Conservation (phyloP, 2,888 invertebrate species). For the Hedya salicella region DNA sequence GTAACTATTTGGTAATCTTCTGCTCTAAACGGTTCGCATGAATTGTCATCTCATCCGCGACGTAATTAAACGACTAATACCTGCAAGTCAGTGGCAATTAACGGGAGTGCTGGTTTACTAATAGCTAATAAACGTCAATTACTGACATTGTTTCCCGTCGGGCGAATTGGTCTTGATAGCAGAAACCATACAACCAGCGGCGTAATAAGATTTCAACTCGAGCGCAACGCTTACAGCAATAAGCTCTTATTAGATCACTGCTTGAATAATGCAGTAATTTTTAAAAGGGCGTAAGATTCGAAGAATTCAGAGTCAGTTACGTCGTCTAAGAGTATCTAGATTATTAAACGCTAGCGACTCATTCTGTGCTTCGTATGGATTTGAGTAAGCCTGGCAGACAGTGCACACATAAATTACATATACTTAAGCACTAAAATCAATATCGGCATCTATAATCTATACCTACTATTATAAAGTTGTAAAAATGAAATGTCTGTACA, state of each 20-base stretch:
- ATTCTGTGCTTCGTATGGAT: too few relatives aligned
- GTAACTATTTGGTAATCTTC: constrained; percentile 11
- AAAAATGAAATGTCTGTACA: too few relatives aligned
- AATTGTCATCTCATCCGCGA: constrained; percentile 29
- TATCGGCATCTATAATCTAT: too few relatives aligned
- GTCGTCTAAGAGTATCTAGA: too few relatives aligned
- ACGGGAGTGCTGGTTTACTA: constrained; percentile 23
- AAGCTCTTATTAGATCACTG: constrained; percentile 26
- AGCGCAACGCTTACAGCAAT: constrained; percentile 29
- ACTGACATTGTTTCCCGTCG: constrained; percentile 21
- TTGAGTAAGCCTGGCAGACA: too few relatives aligned
- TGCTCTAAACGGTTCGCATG: constrained; percentile 16
- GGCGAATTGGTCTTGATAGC: constrained; percentile 27
- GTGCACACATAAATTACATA: too few relatives aligned
- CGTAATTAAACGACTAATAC: constrained; percentile 32
- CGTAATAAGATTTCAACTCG: constrained; percentile 37
- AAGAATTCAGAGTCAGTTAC: too few relatives aligned
- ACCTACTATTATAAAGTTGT: too few relatives aligned
- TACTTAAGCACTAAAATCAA: too few relatives aligned
- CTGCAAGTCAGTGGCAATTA: constrained; percentile 32
- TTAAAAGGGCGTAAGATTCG: too few relatives aligned
- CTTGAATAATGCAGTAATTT: not conserved
- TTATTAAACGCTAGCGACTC: too few relatives aligned
- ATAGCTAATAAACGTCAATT: constrained; percentile 41
- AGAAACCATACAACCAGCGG: constrained; percentile 34